Conservation (phyloP, 2,113 vertebrate species). For the Porphyrio hochstetteri region DNA sequence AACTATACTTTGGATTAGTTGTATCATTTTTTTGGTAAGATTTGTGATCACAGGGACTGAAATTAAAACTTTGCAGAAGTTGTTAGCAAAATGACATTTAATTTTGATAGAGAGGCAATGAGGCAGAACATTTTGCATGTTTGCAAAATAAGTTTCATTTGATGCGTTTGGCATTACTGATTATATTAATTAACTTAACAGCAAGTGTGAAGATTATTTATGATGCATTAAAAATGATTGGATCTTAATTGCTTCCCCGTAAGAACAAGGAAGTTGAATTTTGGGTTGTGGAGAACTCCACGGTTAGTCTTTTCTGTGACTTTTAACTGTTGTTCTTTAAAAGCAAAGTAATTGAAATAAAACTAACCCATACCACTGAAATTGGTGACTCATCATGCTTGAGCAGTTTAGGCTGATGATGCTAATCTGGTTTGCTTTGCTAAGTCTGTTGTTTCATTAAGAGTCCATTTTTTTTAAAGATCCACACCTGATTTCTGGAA, state of each 20-base stretch:
- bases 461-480: neutral
- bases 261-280: constrained; percentile 68
- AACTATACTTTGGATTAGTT: neutral
- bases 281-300: constrained; percentile 28
- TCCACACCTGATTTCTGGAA: neutral
- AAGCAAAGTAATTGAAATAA: neutral
- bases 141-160: constrained; percentile 77
- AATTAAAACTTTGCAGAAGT: constrained; percentile 61
- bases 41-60: constrained; percentile 7
- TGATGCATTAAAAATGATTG: constrained; percentile 73
- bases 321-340: constrained; percentile 30
- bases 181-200: constrained; percentile 78
- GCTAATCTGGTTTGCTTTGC: neutral
- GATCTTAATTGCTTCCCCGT: constrained; percentile 69
- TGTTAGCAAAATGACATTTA: constrained; percentile 67
- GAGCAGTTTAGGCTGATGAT: neutral
- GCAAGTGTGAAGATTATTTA: constrained; percentile 75
- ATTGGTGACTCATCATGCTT: neutral
- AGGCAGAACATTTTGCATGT: constrained; percentile 70
- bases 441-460: neutral
- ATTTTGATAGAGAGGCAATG: constrained; percentile 61
- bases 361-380: neutral
- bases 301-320: neutral
- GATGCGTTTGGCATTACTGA: constrained; percentile 71
- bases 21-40: neutral